Evolutionary conservation across 2,797 vertebrate species (phyloP).

Genomic region (Halcyon leucocephala): DNA sequence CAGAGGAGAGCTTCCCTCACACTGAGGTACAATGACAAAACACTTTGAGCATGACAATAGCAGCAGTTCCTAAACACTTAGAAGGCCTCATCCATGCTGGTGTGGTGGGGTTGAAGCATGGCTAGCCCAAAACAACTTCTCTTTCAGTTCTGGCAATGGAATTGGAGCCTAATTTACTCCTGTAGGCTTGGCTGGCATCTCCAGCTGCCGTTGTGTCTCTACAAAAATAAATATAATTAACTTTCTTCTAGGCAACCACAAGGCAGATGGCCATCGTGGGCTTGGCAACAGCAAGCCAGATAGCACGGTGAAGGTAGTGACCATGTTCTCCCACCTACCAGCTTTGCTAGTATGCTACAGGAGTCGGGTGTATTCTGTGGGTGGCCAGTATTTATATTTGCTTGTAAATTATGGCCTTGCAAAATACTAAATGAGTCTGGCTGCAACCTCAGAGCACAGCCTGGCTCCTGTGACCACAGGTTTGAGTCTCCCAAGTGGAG

Average conservation of each 20-base stretch:
- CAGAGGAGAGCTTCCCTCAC: not conserved
- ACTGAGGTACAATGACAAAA: not conserved
- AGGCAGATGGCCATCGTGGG: constrained; percentile 15
- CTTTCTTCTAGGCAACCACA: constrained; percentile 16
- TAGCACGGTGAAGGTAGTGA: not conserved
- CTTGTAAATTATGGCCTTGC: constrained; percentile 30
- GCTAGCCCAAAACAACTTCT: not conserved
- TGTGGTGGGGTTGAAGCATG: not conserved
- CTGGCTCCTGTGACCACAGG: constrained; percentile 18
- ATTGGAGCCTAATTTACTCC: not conserved
- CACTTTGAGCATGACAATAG: not conserved
- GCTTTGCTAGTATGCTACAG: not conserved
- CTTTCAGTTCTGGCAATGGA: not conserved
- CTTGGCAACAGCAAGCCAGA: constrained; percentile 23
- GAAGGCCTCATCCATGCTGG: not conserved
- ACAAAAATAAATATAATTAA: not conserved
- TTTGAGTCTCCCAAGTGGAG: not conserved
- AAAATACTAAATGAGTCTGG: constrained; percentile 40
- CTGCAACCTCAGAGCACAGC: constrained; percentile 40
- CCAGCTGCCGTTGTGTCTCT: not conserved
- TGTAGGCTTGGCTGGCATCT: not conserved
- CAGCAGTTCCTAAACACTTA: not conserved
- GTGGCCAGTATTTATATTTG: constrained; percentile 45
- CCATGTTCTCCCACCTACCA: not conserved
- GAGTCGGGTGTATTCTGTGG: not conserved